Evolutionary conservation across 2,888 invertebrate species (phyloP).

Genomic region (Formica aserva): DNA sequence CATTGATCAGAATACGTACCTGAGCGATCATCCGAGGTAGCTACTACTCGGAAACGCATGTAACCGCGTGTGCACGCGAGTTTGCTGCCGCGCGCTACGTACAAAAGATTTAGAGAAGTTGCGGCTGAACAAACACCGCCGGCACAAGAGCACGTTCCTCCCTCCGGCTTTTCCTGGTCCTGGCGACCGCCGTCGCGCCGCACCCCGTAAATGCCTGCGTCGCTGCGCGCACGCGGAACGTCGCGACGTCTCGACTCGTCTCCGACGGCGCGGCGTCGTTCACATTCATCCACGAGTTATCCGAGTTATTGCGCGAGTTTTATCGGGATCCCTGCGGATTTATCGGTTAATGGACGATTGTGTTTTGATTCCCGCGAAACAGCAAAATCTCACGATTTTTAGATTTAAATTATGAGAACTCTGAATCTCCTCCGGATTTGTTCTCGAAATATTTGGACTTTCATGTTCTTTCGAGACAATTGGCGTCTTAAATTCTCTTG

Average conservation of each 20-base stretch:
- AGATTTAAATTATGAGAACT: neutral
- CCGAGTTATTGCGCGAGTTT: neutral
- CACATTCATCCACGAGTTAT: neutral
- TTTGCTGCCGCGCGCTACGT: constrained; percentile 77
- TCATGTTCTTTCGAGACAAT: neutral
- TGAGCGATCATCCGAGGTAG: constrained; percentile 55
- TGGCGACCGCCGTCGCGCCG: constrained; percentile 34
- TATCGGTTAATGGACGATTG: neutral
- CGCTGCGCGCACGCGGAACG: neutral
- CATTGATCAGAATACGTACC: constrained; percentile 37
- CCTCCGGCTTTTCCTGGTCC: constrained; percentile 74
- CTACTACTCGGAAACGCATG: constrained; percentile 66
- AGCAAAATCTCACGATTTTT: neutral
- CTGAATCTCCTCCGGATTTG: neutral
- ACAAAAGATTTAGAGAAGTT: constrained; percentile 86
- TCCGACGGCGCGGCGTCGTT: neutral
- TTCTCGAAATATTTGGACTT: neutral
- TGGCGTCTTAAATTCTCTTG: neutral
- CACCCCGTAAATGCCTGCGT: constrained; percentile 21
- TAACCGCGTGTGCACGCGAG: constrained; percentile 70
- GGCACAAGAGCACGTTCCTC: constrained; percentile 78
- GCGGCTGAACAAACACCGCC: constrained; percentile 85
- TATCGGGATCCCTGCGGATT: neutral
- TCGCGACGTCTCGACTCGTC: constrained; percentile 2
- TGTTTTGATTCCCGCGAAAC: neutral